A percentile compares a stretch with the other conserved stretches of the same genome.
phyloP scores from a whole-genome alignment of 2,888 invertebrate species.

The Folsomia manolachei region DNA sequence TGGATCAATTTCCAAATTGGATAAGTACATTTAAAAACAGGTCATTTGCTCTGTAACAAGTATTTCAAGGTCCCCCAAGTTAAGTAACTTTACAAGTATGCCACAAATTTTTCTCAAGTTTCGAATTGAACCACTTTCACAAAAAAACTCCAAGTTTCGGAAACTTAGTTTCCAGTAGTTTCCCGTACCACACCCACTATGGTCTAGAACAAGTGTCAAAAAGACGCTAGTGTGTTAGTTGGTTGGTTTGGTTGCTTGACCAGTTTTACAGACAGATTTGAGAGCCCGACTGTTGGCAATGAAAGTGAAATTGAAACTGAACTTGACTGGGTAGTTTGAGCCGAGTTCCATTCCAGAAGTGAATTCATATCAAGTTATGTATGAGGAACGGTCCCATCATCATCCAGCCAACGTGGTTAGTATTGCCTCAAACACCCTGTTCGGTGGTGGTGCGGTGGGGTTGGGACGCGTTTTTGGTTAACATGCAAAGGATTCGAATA shows the following conservation, averaged over 20 bases:
- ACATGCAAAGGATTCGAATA: slow-evolving; percentile 21
- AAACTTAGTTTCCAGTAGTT: not conserved
- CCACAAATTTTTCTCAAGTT: not conserved
- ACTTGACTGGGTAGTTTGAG: slow-evolving; percentile 26
- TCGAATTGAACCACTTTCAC: not conserved
- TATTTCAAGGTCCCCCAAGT: no score
- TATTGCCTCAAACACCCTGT: no score
- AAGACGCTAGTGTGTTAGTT: not conserved
- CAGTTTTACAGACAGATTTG: not conserved
- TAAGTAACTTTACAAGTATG: not conserved
- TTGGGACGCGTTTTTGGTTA: not conserved
- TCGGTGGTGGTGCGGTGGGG: not conserved
- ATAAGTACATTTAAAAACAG: not conserved
- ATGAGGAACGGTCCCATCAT: not conserved
- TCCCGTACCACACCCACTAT: not conserved
- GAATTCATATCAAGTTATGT: slow-evolving; percentile 6
- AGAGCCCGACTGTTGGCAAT: slow-evolving; percentile 8
- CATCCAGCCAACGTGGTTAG: no score
- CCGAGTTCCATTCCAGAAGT: slow-evolving; percentile 11
- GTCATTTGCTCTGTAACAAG: not conserved
- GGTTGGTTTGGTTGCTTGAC: not conserved
- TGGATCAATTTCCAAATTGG: not conserved
- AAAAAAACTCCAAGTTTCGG: not conserved
- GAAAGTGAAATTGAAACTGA: slow-evolving; percentile 42
- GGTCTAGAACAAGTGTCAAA: not conserved